phyloP scores from a whole-genome alignment of 2,113 vertebrate genomes.

The Cyprinodon tularosa region DNA sequence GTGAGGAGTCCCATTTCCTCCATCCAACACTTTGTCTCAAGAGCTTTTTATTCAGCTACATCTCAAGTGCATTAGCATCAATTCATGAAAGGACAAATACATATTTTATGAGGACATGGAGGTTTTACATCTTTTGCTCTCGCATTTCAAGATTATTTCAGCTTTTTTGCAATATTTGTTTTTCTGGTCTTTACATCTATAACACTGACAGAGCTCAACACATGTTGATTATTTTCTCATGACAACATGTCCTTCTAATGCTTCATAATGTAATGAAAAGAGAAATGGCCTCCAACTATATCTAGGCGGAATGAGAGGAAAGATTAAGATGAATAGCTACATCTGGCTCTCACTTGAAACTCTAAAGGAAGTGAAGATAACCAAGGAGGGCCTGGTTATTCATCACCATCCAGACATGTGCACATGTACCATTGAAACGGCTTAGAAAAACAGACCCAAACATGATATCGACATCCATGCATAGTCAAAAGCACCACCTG shows the following conservation, averaged over 20 bases:
- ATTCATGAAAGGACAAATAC: conserved; percentile 47
- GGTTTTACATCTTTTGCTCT: conserved; percentile 18
- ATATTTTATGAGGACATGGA: conserved; percentile 49
- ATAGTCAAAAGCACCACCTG: conserved; percentile 60
- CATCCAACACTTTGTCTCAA: conserved; percentile 61
- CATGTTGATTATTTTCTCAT: conserved; percentile 38
- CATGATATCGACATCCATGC: conserved; percentile 46
- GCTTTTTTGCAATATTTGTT: conserved; percentile 45
- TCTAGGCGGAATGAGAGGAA: conserved; percentile 65
- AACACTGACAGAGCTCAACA: conserved; percentile 50
- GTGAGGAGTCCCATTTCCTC: conserved; percentile 67
- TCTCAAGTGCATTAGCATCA: conserved; percentile 74
- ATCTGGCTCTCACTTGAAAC: conserved; percentile 73
- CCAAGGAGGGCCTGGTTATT: conserved; percentile 72
- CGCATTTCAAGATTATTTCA: conserved; percentile 14
- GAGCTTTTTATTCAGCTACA: conserved; percentile 68
- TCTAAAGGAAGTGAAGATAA: conserved; percentile 77
- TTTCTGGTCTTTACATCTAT: conserved; percentile 4
- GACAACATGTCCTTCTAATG: conserved; percentile 35
- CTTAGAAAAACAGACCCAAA: conserved; percentile 58
- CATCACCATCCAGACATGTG: conserved; percentile 73
- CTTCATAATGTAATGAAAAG: conserved; percentile 70
- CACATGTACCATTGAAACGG: conserved; percentile 55
- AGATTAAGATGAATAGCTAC: conserved; percentile 77
- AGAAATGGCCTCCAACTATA: conserved; percentile 50